Evolutionary conservation across 2,113 vertebrate species (phyloP).

Genomic region (Coptodon bakossiorum): DNA sequence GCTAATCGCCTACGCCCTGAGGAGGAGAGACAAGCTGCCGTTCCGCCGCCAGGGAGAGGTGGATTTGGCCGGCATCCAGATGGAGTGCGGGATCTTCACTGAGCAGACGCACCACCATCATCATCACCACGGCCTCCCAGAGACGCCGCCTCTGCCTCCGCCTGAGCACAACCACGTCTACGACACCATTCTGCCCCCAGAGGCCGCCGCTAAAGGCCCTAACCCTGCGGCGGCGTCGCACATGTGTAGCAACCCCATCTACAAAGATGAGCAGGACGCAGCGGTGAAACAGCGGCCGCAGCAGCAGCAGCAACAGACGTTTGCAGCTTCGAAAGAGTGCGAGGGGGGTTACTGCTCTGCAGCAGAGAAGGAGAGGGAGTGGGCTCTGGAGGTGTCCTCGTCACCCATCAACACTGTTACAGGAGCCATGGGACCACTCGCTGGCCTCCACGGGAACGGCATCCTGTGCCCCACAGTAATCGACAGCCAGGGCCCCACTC

Average conservation of each 20-base stretch:
- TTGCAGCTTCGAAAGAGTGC: constrained; percentile 70
- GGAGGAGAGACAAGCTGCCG: constrained; percentile 84
- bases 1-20: constrained; percentile 84
- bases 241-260: constrained; percentile 85
- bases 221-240: constrained; percentile 46
- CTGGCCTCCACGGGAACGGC: constrained; percentile 80
- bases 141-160: constrained; percentile 72
- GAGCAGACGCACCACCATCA: constrained; percentile 69
- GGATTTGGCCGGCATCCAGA: constrained; percentile 84
- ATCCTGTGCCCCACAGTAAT: constrained; percentile 82
- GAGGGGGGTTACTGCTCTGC: constrained; percentile 76
- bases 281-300: constrained; percentile 49
- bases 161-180: constrained; percentile 78
- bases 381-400: constrained; percentile 80
- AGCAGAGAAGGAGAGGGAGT: constrained; percentile 84
- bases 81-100: constrained; percentile 87
- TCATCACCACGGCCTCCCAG: constrained; percentile 69
- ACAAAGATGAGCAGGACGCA: constrained; percentile 80
- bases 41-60: constrained; percentile 84
- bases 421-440: constrained; percentile 70
- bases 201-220: constrained; percentile 25
- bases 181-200: constrained; percentile 82
- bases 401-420: constrained; percentile 85
- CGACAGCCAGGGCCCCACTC: constrained; percentile 85
- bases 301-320: constrained; percentile 66